Evolutionary conservation across 1,140 invertebrate genomes (phyloP).

Genomic region (Lepidurus packardi): DNA sequence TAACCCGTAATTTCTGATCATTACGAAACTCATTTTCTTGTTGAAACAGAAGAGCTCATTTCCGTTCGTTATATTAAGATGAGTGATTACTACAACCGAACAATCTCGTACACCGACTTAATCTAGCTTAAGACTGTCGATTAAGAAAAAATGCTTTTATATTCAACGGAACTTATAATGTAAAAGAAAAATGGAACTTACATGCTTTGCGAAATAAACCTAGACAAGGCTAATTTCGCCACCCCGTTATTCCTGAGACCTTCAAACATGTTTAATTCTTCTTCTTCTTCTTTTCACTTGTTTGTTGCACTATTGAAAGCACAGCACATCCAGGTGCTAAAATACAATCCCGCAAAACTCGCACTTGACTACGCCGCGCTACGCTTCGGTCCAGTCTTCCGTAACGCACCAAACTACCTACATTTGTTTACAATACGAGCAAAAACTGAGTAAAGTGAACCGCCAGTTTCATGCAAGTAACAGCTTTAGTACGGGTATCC

Average conservation of each 20-base stretch:
- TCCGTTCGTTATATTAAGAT: too few relatives aligned
- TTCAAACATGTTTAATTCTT: constrained; percentile 54
- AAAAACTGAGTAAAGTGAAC: neutral
- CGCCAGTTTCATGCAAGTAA: neutral
- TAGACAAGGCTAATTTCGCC: constrained; percentile 60
- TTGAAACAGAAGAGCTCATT: too few relatives aligned
- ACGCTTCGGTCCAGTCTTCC: neutral
- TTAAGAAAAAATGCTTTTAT: too few relatives aligned
- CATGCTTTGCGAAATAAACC: constrained; percentile 65
- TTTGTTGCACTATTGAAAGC: neutral
- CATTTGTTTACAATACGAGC: neutral
- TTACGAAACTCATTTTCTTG: too few relatives aligned
- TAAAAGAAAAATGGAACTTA: constrained; percentile 49
- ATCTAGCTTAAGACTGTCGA: too few relatives aligned
- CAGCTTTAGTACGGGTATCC: neutral
- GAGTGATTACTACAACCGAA: too few relatives aligned
- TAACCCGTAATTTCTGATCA: too few relatives aligned
- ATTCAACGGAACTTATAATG: neutral
- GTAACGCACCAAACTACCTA: neutral
- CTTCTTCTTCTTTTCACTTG: neutral
- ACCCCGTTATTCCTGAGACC: constrained; percentile 65
- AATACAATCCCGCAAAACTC: neutral
- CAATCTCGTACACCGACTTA: too few relatives aligned
- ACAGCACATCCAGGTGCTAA: neutral
- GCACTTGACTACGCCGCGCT: neutral